phyloP scores from a whole-genome alignment of 2,797 vertebrate genomes.

The Heteromormyrus szaboi region DNA sequence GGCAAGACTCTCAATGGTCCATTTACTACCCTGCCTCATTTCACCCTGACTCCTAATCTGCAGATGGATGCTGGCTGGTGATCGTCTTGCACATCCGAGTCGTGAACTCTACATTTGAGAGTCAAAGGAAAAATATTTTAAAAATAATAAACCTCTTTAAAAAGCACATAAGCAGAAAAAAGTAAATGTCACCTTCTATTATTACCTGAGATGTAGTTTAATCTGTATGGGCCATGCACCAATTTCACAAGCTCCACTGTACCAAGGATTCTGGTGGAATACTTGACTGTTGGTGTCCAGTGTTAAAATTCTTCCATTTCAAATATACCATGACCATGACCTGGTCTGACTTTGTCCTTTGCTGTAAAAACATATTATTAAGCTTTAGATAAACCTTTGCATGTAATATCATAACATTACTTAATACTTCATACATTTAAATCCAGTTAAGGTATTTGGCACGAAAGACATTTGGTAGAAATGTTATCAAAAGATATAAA shows the following conservation, averaged over 20 bases:
- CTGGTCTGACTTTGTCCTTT: not conserved
- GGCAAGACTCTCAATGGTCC: not conserved
- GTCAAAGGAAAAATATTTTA: not conserved
- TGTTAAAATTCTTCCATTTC: not conserved
- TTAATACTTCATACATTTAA: not conserved
- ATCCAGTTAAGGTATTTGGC: not conserved
- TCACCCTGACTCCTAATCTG: not conserved
- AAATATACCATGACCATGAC: not conserved
- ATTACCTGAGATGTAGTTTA: not conserved
- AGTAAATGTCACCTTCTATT: not conserved
- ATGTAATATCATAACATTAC: not conserved
- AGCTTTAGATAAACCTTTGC: not conserved
- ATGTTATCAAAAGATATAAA: not conserved
- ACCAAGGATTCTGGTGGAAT: not conserved
- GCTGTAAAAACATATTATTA: not conserved
- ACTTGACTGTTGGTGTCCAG: not conserved
- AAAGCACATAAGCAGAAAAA: not conserved
- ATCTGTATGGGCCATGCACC: not conserved
- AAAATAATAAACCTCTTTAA: not conserved
- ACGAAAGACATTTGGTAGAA: not conserved
- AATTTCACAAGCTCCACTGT: not conserved
- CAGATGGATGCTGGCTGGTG: not conserved
- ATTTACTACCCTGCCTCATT: not conserved
- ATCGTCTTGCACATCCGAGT: not conserved
- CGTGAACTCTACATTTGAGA: not conserved